Evolutionary conservation across 2,113 vertebrate species (phyloP), one percentile per base, ranked within the genome.

Genomic region (Bolborhynchus lineola): DNA sequence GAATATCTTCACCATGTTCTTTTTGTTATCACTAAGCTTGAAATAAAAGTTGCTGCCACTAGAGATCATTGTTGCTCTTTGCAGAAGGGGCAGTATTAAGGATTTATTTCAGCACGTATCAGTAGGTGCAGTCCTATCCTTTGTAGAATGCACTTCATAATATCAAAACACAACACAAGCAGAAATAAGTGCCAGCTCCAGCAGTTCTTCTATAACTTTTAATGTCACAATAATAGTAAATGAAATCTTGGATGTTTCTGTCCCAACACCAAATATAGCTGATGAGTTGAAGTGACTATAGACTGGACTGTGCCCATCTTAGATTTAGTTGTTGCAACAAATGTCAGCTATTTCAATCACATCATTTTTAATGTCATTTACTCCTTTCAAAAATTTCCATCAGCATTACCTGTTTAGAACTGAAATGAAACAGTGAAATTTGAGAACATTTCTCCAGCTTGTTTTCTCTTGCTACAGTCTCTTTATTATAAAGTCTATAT

Each of bases 11-110:
- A 47, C 19, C 9, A 3, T 17, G 7, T 57, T 65, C 13, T 76
- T 78, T 84, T 64, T 77, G 49, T 41, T 23, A 37, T 63, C 7
- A 18, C 42, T 60, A 18, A 16, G 11, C 72, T 90, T 97, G 98
- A 96, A 96, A 92, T 98, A 88, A 93, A 91, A 86, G 11, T 69
- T 79, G 3, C 42, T 78, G 37, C 96, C 98, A 98, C 97, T 97
- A 98, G 98, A 97, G 98, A 88, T 94, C 98, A 94, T 25, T 82
- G 86, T 97, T 98, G 97, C 74, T 85, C 98, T 98, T 98, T 41
- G n/a, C 39, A 95, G 74, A 74, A 82, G 20, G 50, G 9, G 4
- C 31, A 78, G 23, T 33, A 8, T 39, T 25, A 35, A 41, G 29
- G 12, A 7, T 37, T 85, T 16, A 3, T 25, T 75, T 65, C 71